A percentile compares a stretch with the other conserved stretches of the same genome.
Conservation (phyloP, 2,888 invertebrate genomes). For the Fissipunctia ypsillon region DNA sequence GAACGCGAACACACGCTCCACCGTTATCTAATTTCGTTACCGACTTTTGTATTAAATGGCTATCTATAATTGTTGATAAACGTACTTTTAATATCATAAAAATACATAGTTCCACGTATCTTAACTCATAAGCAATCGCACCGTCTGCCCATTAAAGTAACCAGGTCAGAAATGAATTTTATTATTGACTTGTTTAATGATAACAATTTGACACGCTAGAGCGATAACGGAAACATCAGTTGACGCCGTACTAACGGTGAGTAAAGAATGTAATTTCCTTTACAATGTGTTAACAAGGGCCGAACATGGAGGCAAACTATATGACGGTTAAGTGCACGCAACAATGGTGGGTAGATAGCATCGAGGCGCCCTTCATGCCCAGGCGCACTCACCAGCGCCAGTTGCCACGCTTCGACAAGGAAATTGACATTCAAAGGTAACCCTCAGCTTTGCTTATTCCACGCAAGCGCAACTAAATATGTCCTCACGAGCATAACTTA, state of each 20-base stretch:
- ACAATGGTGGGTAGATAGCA: conserved; percentile 87
- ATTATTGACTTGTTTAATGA: conserved; percentile 82
- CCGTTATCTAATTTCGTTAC: conserved; percentile 43
- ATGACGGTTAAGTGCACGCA: conserved; percentile 89
- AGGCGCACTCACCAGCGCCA: conserved; percentile 61
- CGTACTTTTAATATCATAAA: conserved; percentile 59
- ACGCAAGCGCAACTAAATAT: conserved; percentile 48
- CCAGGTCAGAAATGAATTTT: conserved; percentile 70
- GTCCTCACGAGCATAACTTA: conserved; percentile 28
- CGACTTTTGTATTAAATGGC: conserved; percentile 47
- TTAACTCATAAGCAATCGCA: conserved; percentile 63
- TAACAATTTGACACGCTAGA: conserved; percentile 85
- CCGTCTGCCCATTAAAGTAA: conserved; percentile 58
- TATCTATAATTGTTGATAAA: conserved; percentile 51
- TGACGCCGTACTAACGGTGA: conserved; percentile 81
- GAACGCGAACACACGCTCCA: conserved; percentile 61
- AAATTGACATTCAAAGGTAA: conserved; percentile 67
- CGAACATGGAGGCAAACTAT: conserved; percentile 80
- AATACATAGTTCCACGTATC: conserved; percentile 55
- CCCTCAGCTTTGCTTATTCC: conserved; percentile 42
- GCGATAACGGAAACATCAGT: conserved; percentile 86
- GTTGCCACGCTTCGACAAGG: conserved; percentile 74
- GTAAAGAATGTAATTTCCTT: conserved; percentile 89
- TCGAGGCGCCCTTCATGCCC: conserved; percentile 80
- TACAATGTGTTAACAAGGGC: conserved; percentile 90